Evolutionary conservation across 2,888 invertebrate species (phyloP).

Genomic region (Trissonchulus sp.): DNA sequence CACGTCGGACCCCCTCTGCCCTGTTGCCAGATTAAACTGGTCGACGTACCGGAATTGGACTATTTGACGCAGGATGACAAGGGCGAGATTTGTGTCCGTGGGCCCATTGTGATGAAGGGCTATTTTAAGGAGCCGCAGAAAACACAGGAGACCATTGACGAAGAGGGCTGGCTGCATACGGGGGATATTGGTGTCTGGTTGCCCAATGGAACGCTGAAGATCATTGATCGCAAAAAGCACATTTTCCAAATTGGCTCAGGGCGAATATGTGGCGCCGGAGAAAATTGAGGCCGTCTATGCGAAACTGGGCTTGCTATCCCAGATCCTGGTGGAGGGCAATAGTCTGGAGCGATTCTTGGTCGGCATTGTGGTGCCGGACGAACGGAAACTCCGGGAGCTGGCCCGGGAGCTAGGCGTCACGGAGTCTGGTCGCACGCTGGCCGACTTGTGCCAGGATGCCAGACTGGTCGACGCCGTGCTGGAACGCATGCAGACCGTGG

Average conservation of each 20-base stretch:
- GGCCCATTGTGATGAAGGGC: conserved; percentile 72
- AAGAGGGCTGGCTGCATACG: conserved; percentile 82
- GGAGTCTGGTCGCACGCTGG: conserved; percentile 38
- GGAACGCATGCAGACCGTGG: conserved; percentile 78
- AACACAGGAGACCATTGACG: conserved; percentile 79
- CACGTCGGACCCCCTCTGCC: conserved; percentile 55
- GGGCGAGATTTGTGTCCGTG: conserved; percentile 76
- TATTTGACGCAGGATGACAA: conserved; percentile 43
- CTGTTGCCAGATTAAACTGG: conserved; percentile 53
- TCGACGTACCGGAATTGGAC: conserved; percentile 47
- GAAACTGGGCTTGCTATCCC: conserved; percentile 81
- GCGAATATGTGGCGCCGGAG: conserved; percentile 97
- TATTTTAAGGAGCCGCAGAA: conserved; percentile 77
- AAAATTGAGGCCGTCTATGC: conserved; percentile 86
- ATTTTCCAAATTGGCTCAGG: conserved; percentile 92
- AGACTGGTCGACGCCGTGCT: conserved; percentile 78
- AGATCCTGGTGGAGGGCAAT: conserved; percentile 91
- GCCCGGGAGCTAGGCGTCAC: background rate
- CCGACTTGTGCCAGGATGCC: conserved; percentile 40
- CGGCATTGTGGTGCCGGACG: conserved; percentile 89
- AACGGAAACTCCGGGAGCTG: conserved; percentile 75
- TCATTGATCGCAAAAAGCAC: conserved; percentile 92
- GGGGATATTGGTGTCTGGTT: conserved; percentile 74
- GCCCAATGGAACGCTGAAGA: conserved; percentile 78
- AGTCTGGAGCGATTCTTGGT: conserved; percentile 85